Conservation (phyloP, 2,797 vertebrate genomes). For the Catharus ustulatus region DNA sequence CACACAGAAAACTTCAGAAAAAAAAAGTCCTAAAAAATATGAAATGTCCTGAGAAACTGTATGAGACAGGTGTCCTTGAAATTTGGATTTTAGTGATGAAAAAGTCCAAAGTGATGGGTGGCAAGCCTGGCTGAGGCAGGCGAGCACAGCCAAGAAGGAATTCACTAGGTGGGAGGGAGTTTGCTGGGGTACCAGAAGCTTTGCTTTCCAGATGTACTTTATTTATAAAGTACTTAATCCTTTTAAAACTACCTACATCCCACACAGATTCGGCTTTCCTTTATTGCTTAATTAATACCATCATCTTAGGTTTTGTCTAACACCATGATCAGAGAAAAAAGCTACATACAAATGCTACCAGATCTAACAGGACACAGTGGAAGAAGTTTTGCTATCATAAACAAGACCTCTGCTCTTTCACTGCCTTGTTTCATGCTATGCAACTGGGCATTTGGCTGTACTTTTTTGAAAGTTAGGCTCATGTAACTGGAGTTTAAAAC, state of each 20-base stretch:
- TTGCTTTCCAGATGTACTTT: conserved; percentile 55
- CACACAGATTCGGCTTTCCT: conserved; percentile 15
- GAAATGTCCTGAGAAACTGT: conserved; percentile 19
- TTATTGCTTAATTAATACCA: conserved; percentile 54
- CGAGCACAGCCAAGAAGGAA: background rate
- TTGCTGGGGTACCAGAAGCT: background rate
- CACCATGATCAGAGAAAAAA: background rate
- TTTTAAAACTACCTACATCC: conserved; percentile 53
- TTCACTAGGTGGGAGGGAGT: background rate
- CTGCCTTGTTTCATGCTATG: background rate
- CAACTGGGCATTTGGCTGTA: background rate
- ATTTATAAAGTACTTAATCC: conserved; percentile 35
- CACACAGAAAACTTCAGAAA: conserved; percentile 20
- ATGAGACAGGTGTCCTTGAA: background rate
- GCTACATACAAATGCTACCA: background rate
- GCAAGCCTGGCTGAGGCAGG: background rate
- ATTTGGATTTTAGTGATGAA: background rate
- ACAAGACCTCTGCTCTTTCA: background rate
- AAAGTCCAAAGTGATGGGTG: background rate
- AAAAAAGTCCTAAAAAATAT: background rate
- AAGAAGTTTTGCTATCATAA: background rate
- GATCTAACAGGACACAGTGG: background rate
- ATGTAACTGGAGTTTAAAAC: background rate
- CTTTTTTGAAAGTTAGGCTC: background rate
- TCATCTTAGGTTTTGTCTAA: background rate